Percentiles rank a stretch among this genome's conserved stretches.
These are phyloP conservation scores for Drosophila fulvimacula DNA, from an alignment of 2,888 invertebrate genomes.

Conservation along the genomic window DNA sequence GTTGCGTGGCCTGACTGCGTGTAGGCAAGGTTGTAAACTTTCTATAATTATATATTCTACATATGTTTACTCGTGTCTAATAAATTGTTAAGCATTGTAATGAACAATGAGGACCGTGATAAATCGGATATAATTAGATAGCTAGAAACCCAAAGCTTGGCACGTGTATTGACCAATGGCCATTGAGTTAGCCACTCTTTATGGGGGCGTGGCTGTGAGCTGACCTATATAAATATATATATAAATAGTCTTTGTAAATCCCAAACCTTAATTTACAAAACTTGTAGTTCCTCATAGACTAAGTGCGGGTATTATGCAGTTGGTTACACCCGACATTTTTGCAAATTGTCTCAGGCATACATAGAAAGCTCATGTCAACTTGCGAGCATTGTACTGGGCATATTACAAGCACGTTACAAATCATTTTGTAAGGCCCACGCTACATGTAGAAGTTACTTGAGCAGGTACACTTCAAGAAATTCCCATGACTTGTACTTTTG, in stretches of 20 bases:
- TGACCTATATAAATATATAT: too few relatives aligned
- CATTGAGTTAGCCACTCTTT: too few relatives aligned
- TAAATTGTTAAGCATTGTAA: too few relatives aligned
- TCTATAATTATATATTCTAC: not conserved
- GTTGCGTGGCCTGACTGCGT: not conserved
- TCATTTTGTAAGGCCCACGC: constrained; percentile 1
- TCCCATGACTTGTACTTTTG: too few relatives aligned
- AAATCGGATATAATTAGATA: too few relatives aligned
- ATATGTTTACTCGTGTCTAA: too few relatives aligned
- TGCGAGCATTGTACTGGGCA: not conserved
- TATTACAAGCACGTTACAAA: constrained; percentile 9
- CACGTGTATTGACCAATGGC: too few relatives aligned
- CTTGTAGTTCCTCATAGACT: not conserved
- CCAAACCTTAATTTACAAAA: too few relatives aligned
- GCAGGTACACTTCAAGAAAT: not conserved
- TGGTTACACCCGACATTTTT: not conserved
- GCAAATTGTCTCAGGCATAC: not conserved
- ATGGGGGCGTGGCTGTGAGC: too few relatives aligned
- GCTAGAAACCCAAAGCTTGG: too few relatives aligned
- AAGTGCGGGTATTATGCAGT: not conserved
- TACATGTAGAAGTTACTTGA: not conserved
- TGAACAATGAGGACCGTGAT: too few relatives aligned
- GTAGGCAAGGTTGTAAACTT: not conserved
- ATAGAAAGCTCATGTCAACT: not conserved
- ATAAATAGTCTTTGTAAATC: too few relatives aligned